phyloP scores from a whole-genome alignment of 2,888 invertebrate genomes.

The Beris morrisii region DNA sequence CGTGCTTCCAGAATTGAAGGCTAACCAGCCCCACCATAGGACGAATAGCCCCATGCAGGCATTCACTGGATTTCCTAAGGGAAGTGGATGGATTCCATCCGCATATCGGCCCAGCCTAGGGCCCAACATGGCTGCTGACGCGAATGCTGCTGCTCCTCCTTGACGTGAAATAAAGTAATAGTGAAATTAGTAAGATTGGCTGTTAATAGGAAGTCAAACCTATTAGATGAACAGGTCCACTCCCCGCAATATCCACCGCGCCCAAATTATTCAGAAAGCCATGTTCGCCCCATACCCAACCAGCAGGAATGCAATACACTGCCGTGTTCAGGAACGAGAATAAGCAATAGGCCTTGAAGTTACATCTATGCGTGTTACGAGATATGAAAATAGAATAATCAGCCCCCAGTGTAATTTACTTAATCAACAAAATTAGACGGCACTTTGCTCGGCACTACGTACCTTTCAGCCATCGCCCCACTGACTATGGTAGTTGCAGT shows the following conservation, averaged over 20 bases:
- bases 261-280: constrained; percentile 83
- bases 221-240: constrained; percentile 87
- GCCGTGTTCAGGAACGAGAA: constrained; percentile 87
- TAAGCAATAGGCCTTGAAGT: constrained; percentile 87
- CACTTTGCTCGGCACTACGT: constrained; percentile 36
- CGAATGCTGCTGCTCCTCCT: constrained; percentile 77
- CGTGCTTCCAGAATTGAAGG: constrained; percentile 91
- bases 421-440: constrained; percentile 16
- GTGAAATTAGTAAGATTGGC: constrained; percentile 3
- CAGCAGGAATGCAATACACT: constrained; percentile 90
- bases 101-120: constrained; percentile 85
- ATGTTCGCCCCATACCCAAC: constrained; percentile 90
- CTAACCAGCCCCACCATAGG: constrained; percentile 96
- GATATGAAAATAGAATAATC: background rate
- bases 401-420: constrained; percentile 22
- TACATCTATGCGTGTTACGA: constrained; percentile 63
- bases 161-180: background rate
- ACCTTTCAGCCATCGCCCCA: constrained; percentile 94
- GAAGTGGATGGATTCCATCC: constrained; percentile 71
- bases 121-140: constrained; percentile 86
- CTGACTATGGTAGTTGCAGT: constrained; percentile 86
- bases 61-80: constrained; percentile 86
- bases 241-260: constrained; percentile 90
- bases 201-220: constrained; percentile 56
- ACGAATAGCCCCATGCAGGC: constrained; percentile 91